Conservation (phyloP, 2,888 invertebrate genomes). For the Sarcophaga subvicina region DNA sequence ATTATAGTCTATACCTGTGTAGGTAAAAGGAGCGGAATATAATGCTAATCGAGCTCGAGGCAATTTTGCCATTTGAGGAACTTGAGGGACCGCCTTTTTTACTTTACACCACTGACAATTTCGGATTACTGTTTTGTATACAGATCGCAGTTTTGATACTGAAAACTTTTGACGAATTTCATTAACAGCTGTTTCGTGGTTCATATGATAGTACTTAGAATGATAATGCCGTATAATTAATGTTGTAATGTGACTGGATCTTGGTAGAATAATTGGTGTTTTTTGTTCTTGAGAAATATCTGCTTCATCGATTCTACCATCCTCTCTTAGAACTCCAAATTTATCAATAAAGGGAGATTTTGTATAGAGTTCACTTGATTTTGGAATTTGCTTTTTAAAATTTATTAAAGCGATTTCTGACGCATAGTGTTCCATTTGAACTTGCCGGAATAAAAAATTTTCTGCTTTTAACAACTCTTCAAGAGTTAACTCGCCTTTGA, state of each 20-base stretch:
- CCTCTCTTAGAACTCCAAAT: slow-evolving; percentile 22
- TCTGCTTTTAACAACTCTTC: slow-evolving; percentile 35
- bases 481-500: slow-evolving; percentile 24
- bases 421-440: slow-evolving; percentile 27
- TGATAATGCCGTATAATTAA: background rate
- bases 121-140: slow-evolving; percentile 24
- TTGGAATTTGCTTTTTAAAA: background rate
- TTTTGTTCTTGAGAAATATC: slow-evolving; percentile 13
- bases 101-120: slow-evolving; percentile 35
- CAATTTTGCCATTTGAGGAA: background rate
- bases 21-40: background rate
- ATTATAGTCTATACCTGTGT: background rate
- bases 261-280: slow-evolving; percentile 50
- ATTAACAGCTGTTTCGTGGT: slow-evolving; percentile 24
- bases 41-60: background rate
- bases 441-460: slow-evolving; percentile 30
- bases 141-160: slow-evolving; percentile 34
- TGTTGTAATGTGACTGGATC: slow-evolving; percentile 25
- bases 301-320: slow-evolving; percentile 46
- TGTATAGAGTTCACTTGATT: slow-evolving; percentile 28
- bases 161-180: slow-evolving; percentile 35
- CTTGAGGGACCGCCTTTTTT: background rate
- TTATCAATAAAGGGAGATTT: slow-evolving; percentile 21
- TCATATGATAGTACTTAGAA: background rate
- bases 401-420: slow-evolving; percentile 33